These are phyloP conservation scores for Sternarchorhynchus goeldii DNA, from an alignment of 2,797 vertebrate species.

Conservation along the genomic window DNA sequence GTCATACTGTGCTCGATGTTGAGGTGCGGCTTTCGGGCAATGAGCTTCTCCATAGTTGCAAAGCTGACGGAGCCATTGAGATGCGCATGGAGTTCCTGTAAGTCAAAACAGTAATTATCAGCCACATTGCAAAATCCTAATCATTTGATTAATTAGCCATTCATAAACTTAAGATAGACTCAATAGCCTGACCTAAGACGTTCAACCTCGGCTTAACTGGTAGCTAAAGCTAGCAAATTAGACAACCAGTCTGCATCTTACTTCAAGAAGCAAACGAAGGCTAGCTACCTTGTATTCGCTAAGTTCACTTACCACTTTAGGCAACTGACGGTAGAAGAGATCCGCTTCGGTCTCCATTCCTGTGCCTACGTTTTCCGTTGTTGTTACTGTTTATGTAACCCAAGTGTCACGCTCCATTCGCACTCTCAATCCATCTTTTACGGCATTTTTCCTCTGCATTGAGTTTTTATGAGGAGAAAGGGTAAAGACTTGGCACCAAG, in stretches of 20 bases:
- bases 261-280: neutral
- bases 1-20: slow-evolving; percentile 85
- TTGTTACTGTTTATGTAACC: too few relatives aligned
- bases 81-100: slow-evolving; percentile 95
- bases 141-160: neutral
- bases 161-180: neutral
- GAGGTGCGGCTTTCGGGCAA: slow-evolving; percentile 83
- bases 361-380: neutral
- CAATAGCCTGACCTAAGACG: neutral
- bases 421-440: too few relatives aligned
- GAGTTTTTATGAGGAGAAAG: too few relatives aligned
- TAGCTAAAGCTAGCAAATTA: neutral
- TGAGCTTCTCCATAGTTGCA: slow-evolving; percentile 87
- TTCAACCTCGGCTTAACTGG: neutral
- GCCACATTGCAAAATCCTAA: neutral
- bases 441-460: too few relatives aligned
- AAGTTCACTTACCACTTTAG: slow-evolving; percentile 75
- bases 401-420: too few relatives aligned
- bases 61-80: slow-evolving; percentile 93
- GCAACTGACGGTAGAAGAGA: slow-evolving; percentile 72
- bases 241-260: too few relatives aligned
- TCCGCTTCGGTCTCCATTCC: slow-evolving; percentile 68
- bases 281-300: neutral
- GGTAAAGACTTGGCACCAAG: too few relatives aligned
- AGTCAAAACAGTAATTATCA: slow-evolving; percentile 10